phyloP scores from a whole-genome alignment of 1,140 invertebrate genomes.

The Harpegnathos saltator region DNA sequence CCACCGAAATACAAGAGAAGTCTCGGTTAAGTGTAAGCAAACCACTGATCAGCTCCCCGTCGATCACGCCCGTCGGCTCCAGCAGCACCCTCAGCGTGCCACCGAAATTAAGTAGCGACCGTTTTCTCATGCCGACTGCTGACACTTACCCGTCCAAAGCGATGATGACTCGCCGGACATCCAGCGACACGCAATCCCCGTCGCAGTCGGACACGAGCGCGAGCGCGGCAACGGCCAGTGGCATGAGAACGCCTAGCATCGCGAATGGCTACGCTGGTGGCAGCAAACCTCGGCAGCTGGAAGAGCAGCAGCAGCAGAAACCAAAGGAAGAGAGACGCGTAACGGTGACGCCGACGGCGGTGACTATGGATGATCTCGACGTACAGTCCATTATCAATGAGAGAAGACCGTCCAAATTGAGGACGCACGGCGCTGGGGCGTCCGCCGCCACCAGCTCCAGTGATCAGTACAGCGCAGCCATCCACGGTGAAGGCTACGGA shows the following conservation, averaged over 20 bases:
- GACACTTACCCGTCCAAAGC: slow-evolving; percentile 78
- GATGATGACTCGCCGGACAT: slow-evolving; percentile 67
- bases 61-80: slow-evolving; percentile 51
- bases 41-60: slow-evolving; percentile 69
- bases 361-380: slow-evolving; percentile 75
- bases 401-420: slow-evolving; percentile 81
- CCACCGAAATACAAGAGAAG: slow-evolving; percentile 68
- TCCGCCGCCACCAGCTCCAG: slow-evolving; percentile 57
- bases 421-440: slow-evolving; percentile 40
- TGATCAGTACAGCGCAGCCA: slow-evolving; percentile 53
- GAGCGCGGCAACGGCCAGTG: slow-evolving; percentile 14
- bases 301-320: slow-evolving; percentile 62
- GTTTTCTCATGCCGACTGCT: slow-evolving; percentile 69
- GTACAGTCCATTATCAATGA: slow-evolving; percentile 85
- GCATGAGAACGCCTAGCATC: slow-evolving; percentile 48
- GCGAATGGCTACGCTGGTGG: slow-evolving; percentile 56
- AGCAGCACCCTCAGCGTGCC: slow-evolving; percentile 33
- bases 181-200: slow-evolving; percentile 66
- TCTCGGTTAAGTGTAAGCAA: slow-evolving; percentile 74
- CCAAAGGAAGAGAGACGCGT: slow-evolving; percentile 39
- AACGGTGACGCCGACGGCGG: slow-evolving; percentile 37
- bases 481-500: slow-evolving; percentile 52
- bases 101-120: slow-evolving; percentile 58
- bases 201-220: slow-evolving; percentile 58
- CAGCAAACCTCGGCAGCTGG: slow-evolving; percentile 46